Evolutionary conservation across 2,888 invertebrate species (phyloP).

Genomic region (Coelopa pilipes): DNA sequence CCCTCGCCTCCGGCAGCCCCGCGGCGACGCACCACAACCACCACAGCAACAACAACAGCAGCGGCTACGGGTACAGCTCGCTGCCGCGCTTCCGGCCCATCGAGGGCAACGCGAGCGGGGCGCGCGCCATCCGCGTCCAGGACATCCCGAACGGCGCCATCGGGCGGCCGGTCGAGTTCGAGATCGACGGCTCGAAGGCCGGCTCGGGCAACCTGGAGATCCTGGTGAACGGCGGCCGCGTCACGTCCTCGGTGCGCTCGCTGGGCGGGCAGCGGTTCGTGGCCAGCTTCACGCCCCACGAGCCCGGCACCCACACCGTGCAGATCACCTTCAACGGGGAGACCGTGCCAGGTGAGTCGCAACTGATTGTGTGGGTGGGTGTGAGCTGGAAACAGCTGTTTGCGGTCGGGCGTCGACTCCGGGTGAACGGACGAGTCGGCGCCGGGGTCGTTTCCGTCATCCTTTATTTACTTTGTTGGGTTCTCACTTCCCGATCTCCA

Average conservation of each 20-base stretch:
- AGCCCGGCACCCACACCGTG: constrained; percentile 85
- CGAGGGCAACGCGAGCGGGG: constrained; percentile 77
- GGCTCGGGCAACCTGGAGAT: constrained; percentile 97
- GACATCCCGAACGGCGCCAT: constrained; percentile 87
- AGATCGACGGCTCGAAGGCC: constrained; percentile 96
- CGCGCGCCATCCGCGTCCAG: constrained; percentile 86
- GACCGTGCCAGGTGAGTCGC: constrained; percentile 85
- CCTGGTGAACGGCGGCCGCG: constrained; percentile 92
- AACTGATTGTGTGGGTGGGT: neutral
- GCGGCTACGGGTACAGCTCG: constrained; percentile 58
- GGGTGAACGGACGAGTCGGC: no score
- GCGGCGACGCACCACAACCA: constrained; percentile 30
- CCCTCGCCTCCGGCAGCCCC: constrained; percentile 47
- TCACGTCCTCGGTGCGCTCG: constrained; percentile 92
- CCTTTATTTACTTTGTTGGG: no score
- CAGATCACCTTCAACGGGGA: constrained; percentile 95
- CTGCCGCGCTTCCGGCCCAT: constrained; percentile 66
- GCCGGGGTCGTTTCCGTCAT: no score
- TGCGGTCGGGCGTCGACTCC: no score
- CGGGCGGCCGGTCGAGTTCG: constrained; percentile 94
- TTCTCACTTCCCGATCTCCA: no score
- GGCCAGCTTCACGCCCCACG: constrained; percentile 93
- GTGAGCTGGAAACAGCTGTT: no score
- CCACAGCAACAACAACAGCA: constrained; percentile 40
- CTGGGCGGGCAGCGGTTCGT: constrained; percentile 89